Percentiles rank a stretch among this genome's conserved stretches.
Evolutionary conservation across 2,797 vertebrate genomes (phyloP).

Genomic region (Setipinna tenuifilis): DNA sequence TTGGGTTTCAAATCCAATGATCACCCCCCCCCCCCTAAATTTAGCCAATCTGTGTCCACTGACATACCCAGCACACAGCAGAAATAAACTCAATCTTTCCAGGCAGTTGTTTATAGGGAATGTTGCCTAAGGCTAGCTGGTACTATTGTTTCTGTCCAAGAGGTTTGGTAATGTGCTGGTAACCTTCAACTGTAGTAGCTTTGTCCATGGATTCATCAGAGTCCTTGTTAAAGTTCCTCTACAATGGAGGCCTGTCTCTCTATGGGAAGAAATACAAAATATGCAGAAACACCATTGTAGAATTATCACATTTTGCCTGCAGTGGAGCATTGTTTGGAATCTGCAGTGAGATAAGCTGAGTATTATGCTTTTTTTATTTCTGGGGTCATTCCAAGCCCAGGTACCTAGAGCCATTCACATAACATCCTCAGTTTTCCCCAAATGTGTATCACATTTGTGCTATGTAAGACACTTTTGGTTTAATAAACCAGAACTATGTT

Average conservation of each 20-base stretch:
- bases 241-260: not conserved
- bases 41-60: not conserved
- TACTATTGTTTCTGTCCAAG: not conserved
- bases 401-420: too few species aligned
- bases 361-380: not conserved
- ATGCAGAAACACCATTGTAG: not conserved
- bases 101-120: not conserved
- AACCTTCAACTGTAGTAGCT: not conserved
- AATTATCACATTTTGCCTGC: not conserved
- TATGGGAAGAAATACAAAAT: not conserved
- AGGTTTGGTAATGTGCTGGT: slow-evolving; percentile 11
- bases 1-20: not conserved
- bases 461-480: too few species aligned
- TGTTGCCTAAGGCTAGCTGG: not conserved
- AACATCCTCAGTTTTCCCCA: too few species aligned
- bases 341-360: not conserved
- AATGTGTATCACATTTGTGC: too few species aligned
- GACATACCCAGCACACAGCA: not conserved
- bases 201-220: not conserved
- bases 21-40: not conserved
- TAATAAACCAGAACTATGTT: too few species aligned
- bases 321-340: not conserved
- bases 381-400: too few species aligned
- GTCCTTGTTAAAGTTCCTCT: not conserved
- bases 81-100: not conserved